A percentile compares a stretch with the other conserved stretches of the same genome.
Conservation (phyloP, 2,888 invertebrate genomes). For the Lathronympha strigana region DNA sequence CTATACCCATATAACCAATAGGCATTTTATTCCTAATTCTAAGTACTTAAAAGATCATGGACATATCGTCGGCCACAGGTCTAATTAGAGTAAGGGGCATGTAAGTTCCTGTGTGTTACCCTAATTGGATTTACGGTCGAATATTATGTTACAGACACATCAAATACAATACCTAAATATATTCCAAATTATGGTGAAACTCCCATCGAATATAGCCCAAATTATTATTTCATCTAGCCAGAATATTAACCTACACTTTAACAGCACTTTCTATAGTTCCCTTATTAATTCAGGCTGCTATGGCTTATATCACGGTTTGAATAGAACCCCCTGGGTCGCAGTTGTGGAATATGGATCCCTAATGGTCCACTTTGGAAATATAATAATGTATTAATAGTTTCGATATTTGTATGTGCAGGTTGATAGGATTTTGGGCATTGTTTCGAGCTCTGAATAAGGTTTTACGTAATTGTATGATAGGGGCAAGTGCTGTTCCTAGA, state of each 20-base stretch:
- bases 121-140: too few relatives aligned
- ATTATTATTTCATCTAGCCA: slow-evolving; percentile 30
- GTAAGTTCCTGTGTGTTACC: too few relatives aligned
- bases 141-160: too few relatives aligned
- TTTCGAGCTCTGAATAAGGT: not conserved
- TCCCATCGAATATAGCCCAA: not conserved
- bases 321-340: slow-evolving; percentile 24
- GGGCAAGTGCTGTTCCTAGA: not conserved
- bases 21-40: too few relatives aligned
- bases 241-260: slow-evolving; percentile 38
- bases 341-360: slow-evolving; percentile 30
- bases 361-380: slow-evolving; percentile 22
- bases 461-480: not conserved
- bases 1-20: too few relatives aligned
- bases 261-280: slow-evolving; percentile 44
- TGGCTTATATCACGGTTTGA: slow-evolving; percentile 8
- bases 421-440: not conserved
- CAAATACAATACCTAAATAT: too few relatives aligned
- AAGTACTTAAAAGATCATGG: too few relatives aligned
- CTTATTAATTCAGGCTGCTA: slow-evolving; percentile 52
- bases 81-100: too few relatives aligned
- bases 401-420: slow-evolving; percentile 4
- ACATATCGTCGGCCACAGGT: too few relatives aligned
- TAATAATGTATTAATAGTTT: slow-evolving; percentile 19
- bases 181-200: not conserved